A percentile compares a stretch with the other conserved stretches of the same genome.
These are phyloP conservation scores for Mya arenaria DNA, from an alignment of 1,140 invertebrate species.

Conservation along the genomic window DNA sequence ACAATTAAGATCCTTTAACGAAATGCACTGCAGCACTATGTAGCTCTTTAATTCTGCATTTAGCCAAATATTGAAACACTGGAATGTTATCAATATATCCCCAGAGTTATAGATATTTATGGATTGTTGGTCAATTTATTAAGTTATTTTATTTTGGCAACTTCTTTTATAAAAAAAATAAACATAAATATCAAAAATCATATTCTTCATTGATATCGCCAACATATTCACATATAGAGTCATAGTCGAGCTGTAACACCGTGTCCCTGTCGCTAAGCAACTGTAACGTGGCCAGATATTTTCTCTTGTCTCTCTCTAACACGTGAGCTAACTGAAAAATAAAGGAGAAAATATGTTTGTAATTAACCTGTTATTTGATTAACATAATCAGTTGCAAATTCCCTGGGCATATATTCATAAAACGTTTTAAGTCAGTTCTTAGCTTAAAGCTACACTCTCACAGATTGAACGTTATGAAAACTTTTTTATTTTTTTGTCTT, in stretches of 20 bases:
- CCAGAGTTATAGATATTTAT: background rate
- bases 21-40: too few species aligned
- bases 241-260: constrained; percentile 78
- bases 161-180: too few species aligned
- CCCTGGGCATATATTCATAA: too few species aligned
- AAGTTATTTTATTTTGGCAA: background rate
- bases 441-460: too few species aligned
- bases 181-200: constrained; percentile 73
- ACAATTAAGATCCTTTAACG: too few species aligned
- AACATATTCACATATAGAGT: constrained; percentile 81
- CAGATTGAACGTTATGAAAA: too few species aligned
- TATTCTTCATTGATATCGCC: constrained; percentile 75
- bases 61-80: background rate
- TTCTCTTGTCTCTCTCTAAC: constrained; percentile 76
- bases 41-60: too few species aligned
- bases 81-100: background rate
- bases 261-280: constrained; percentile 75
- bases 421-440: too few species aligned
- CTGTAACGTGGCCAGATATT: constrained; percentile 75
- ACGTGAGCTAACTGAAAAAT: constrained; percentile 79
- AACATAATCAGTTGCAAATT: too few species aligned
- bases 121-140: background rate
- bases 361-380: too few species aligned
- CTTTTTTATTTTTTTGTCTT: too few species aligned
- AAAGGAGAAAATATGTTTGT: too few species aligned